A percentile compares a stretch with the other conserved stretches of the same genome.
Evolutionary conservation across 2,113 vertebrate genomes (phyloP).

Genomic region (Menura novaehollandiae): DNA sequence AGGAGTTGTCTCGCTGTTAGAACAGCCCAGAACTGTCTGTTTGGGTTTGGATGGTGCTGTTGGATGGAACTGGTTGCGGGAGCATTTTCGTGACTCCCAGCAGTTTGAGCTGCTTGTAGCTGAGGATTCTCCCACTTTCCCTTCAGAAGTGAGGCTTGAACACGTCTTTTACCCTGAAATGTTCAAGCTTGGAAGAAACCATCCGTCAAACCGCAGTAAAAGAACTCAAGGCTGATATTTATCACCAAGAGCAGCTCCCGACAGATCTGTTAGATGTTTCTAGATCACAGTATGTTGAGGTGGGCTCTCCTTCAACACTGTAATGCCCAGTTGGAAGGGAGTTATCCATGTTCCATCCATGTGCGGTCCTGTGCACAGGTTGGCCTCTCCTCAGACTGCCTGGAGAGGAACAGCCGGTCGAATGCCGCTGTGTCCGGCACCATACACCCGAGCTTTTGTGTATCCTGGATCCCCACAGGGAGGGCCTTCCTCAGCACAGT

Average conservation of each 20-base stretch:
- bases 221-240: background rate
- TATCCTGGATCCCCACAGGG: background rate
- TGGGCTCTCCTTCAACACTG: background rate
- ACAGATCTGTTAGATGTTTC: background rate
- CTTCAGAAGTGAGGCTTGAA: background rate
- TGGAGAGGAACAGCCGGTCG: rapidly evolving
- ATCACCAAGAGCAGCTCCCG: background rate
- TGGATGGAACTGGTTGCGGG: rapidly evolving
- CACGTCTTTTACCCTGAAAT: rapidly evolving
- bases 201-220: rapidly evolving
- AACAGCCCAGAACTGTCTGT: background rate
- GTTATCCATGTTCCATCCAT: rapidly evolving
- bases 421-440: too few relatives aligned
- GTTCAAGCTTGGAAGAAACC: background rate
- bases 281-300: rapidly evolving
- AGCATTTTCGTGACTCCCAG: background rate
- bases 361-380: background rate
- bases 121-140: background rate
- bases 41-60: rapidly evolving
- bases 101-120: background rate
- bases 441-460: rapidly evolving
- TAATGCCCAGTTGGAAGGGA: background rate
- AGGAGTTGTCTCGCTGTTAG: rapidly evolving
- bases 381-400: background rate
- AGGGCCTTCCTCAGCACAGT: rapidly evolving